phyloP scores from a whole-genome alignment of 2,888 invertebrate genomes.

The Digitonthophagus gazella region DNA sequence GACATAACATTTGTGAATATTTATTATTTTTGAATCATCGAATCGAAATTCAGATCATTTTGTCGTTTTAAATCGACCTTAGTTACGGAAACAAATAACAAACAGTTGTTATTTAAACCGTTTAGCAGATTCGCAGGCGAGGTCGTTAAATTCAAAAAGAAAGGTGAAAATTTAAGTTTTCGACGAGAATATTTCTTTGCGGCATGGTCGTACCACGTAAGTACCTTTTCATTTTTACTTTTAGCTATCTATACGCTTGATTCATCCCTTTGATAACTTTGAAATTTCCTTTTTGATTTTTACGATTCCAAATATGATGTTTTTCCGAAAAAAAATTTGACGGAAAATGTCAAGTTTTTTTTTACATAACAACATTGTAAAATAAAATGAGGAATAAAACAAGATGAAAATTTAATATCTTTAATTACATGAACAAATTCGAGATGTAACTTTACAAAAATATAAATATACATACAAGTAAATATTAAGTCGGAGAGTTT shows the following conservation, averaged over 20 bases:
- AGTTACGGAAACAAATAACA: constrained; percentile 42
- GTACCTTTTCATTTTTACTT: constrained; percentile 30
- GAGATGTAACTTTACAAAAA: no score
- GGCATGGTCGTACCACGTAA: constrained; percentile 43
- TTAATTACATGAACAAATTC: no score
- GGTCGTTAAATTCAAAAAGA: constrained; percentile 36
- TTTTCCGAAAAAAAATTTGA: not conserved
- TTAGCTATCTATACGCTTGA: not conserved
- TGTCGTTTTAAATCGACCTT: constrained; percentile 33
- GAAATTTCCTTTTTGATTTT: no score
- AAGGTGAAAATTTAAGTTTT: constrained; percentile 37
- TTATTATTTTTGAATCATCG: not conserved
- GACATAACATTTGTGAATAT: no score
- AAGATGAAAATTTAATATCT: constrained; percentile 7
- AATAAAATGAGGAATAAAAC: not conserved
- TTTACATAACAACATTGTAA: not conserved
- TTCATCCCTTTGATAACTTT: not conserved
- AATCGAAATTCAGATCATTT: constrained; percentile 26
- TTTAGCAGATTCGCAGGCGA: constrained; percentile 40
- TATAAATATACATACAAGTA: constrained; percentile 6
- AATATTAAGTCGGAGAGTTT: constrained; percentile 3
- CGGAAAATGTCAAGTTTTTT: not conserved
- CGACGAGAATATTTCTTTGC: constrained; percentile 33
- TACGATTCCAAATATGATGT: not conserved
- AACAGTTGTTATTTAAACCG: constrained; percentile 41